phyloP scores from a whole-genome alignment of 1,140 invertebrate species.

The Scaptomyza montana region DNA sequence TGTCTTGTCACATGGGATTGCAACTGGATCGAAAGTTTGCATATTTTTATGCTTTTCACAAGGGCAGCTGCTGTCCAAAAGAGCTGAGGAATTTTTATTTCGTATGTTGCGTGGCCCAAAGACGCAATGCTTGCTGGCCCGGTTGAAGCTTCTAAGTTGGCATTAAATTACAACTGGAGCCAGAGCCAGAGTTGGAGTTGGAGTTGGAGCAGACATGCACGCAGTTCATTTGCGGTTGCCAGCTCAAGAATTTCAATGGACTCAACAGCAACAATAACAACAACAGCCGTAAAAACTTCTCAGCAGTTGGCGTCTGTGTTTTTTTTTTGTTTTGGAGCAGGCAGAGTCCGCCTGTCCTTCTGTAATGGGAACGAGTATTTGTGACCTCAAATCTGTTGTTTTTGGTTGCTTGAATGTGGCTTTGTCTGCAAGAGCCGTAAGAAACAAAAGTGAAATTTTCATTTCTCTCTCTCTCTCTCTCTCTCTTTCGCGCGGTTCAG shows the following conservation, averaged over 20 bases:
- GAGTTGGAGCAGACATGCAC: constrained; percentile 25
- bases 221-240: constrained; percentile 67
- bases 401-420: constrained; percentile 73
- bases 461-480: too few species aligned
- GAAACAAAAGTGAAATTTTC: constrained; percentile 79
- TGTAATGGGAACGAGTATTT: constrained; percentile 66
- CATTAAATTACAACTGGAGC: constrained; percentile 61
- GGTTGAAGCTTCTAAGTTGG: constrained; percentile 61
- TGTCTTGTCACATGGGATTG: constrained; percentile 53
- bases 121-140: neutral
- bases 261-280: constrained; percentile 21
- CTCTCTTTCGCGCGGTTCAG: constrained; percentile 47
- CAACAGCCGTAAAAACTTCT: constrained; percentile 27
- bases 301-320: neutral
- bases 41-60: constrained; percentile 43
- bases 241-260: constrained; percentile 71
- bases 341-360: constrained; percentile 5
- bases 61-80: constrained; percentile 11
- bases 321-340: constrained; percentile 12
- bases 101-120: constrained; percentile 10
- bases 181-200: too few species aligned
- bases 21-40: constrained; percentile 72
- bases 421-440: constrained; percentile 54
- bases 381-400: constrained; percentile 70
- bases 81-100: constrained; percentile 31